Conservation (phyloP, 2,113 vertebrate genomes). For the Capra hircus region DNA sequence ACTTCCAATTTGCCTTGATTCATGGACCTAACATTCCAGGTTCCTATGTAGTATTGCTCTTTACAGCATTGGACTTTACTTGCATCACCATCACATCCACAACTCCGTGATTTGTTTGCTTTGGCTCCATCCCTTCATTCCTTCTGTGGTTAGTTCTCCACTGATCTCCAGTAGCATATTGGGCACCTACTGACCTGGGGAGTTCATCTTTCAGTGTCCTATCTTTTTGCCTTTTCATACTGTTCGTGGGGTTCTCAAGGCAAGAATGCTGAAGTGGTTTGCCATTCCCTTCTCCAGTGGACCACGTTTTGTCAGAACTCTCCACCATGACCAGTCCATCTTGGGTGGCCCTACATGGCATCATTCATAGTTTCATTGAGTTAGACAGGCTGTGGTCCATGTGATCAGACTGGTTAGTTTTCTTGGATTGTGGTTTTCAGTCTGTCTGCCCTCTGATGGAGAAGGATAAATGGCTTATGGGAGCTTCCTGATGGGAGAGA, state of each 20-base stretch:
- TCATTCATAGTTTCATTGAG: neutral
- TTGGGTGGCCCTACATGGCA: neutral
- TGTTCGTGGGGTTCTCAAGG: neutral
- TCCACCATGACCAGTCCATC: neutral
- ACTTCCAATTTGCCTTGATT: neutral
- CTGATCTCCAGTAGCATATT: neutral
- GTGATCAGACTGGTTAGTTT: neutral
- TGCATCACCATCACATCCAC: neutral
- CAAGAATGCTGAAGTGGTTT: neutral
- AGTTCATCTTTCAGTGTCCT: neutral
- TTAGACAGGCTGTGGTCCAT: neutral
- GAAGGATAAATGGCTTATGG: neutral
- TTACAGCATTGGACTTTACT: neutral
- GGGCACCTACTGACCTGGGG: neutral
- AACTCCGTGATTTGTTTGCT: fast-evolving
- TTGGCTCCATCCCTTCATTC: neutral
- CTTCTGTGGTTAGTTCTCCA: neutral
- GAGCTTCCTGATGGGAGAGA: neutral
- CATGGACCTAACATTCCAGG: neutral
- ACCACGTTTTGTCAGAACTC: neutral
- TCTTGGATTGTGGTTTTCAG: neutral
- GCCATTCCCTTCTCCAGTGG: neutral
- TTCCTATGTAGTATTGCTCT: neutral
- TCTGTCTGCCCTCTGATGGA: neutral
- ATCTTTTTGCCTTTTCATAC: neutral